phyloP scores from a whole-genome alignment of 1,140 invertebrate genomes.

The Scaptodrosophila lebanonensis region DNA sequence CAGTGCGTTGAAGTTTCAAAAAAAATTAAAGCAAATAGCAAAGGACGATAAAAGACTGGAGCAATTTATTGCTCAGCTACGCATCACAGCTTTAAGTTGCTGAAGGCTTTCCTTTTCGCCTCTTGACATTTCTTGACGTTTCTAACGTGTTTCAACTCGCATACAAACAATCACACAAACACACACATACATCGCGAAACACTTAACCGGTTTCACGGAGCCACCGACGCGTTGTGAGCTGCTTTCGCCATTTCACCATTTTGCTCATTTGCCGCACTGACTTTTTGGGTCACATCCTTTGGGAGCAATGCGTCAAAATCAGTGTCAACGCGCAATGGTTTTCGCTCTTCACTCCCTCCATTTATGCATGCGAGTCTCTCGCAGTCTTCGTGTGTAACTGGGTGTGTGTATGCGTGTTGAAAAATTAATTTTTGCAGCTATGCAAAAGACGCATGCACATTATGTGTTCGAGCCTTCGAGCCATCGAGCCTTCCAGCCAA shows the following conservation, averaged over 20 bases:
- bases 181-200: conserved; percentile 14
- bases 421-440: conserved; percentile 66
- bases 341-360: background rate
- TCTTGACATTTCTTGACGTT: conserved; percentile 53
- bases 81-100: too few relatives aligned
- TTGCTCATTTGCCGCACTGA: conserved; percentile 72
- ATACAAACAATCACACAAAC: conserved; percentile 37
- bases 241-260: conserved; percentile 43
- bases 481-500: conserved; percentile 4
- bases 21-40: conserved; percentile 54
- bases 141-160: conserved; percentile 24
- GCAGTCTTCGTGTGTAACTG: background rate
- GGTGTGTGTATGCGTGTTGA: conserved; percentile 50
- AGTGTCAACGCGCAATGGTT: conserved; percentile 66
- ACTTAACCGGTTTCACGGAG: conserved; percentile 57
- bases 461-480: background rate
- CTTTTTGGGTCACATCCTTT: conserved; percentile 72
- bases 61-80: too few relatives aligned
- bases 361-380: background rate
- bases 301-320: conserved; percentile 74
- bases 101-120: too few relatives aligned
- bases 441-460: conserved; percentile 37
- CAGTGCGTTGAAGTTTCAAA: conserved; percentile 3
- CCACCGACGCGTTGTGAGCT: background rate
- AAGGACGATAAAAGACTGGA: conserved; percentile 24